Conservation (phyloP, 1,140 invertebrate genomes). For the Aphelinus certus region DNA sequence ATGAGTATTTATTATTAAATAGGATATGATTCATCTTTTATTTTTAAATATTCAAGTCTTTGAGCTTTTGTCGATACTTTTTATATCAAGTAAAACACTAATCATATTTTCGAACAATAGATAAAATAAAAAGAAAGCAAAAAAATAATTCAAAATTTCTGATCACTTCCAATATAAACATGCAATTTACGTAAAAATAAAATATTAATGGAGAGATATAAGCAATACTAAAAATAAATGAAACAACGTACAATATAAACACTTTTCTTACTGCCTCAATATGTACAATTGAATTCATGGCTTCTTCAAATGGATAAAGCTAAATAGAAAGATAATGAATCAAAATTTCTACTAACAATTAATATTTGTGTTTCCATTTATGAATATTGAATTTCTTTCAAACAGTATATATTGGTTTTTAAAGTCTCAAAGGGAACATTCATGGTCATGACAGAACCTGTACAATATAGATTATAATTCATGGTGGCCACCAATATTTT, state of each 20-base stretch:
- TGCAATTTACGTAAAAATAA: slow-evolving; percentile 25
- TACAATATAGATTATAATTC: no score
- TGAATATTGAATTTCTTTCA: no score
- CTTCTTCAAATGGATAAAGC: slow-evolving; percentile 42
- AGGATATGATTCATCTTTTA: no score
- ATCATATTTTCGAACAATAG: slow-evolving; percentile 12
- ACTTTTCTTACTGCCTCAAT: slow-evolving; percentile 43
- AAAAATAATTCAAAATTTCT: slow-evolving; percentile 3
- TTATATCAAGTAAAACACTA: slow-evolving; percentile 14
- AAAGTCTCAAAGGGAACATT: no score
- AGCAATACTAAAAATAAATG: slow-evolving; percentile 38
- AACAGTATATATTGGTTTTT: no score
- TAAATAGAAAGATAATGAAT: slow-evolving; percentile 41
- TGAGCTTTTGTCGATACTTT: slow-evolving; percentile 34
- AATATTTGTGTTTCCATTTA: not conserved
- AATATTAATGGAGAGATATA: slow-evolving; percentile 5
- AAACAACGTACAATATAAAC: slow-evolving; percentile 41
- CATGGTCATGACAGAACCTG: no score
- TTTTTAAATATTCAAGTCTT: not conserved
- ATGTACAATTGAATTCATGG: slow-evolving; percentile 43
- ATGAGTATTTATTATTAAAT: no score
- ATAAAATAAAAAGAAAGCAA: slow-evolving; percentile 21
- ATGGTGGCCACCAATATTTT: slow-evolving; percentile 26
- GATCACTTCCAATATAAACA: slow-evolving; percentile 12
- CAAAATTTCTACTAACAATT: slow-evolving; percentile 33